phyloP scores from a whole-genome alignment of 1,140 invertebrate species.

The Penaeus vannamei region DNA sequence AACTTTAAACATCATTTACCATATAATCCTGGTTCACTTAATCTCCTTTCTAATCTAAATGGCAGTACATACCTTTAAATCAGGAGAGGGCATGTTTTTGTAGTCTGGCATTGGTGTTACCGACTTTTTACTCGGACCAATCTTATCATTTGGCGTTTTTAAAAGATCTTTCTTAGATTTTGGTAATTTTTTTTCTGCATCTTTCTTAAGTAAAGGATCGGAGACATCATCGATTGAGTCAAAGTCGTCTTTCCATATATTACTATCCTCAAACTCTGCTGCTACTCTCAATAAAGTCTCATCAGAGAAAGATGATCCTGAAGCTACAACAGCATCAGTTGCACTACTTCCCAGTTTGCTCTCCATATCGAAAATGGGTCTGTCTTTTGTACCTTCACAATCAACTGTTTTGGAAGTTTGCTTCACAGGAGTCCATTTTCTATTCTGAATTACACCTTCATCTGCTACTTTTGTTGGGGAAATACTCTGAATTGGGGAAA shows the following conservation, averaged over 20 bases:
- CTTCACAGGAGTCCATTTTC: neutral
- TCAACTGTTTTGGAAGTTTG: neutral
- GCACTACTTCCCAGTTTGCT: too few relatives aligned
- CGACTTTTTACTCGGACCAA: neutral
- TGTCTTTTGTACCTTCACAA: too few relatives aligned
- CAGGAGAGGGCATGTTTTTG: slow-evolving; percentile 71
- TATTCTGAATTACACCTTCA: too few relatives aligned
- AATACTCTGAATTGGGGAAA: too few relatives aligned
- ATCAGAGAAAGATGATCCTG: slow-evolving; percentile 5
- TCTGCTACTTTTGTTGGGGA: too few relatives aligned
- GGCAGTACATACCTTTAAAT: slow-evolving; percentile 71
- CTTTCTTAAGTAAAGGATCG: too few relatives aligned
- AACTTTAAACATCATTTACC: neutral
- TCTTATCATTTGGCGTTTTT: slow-evolving; percentile 32
- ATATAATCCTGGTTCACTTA: neutral
- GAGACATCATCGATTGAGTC: neutral
- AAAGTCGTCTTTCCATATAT: slow-evolving; percentile 25
- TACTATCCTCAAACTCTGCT: slow-evolving; percentile 32
- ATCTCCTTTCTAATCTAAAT: slow-evolving; percentile 19
- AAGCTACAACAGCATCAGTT: too few relatives aligned
- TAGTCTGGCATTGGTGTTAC: slow-evolving; percentile 72
- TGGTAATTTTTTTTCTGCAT: neutral
- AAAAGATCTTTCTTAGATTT: neutral
- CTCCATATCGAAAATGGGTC: too few relatives aligned
- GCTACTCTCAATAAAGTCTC: slow-evolving; percentile 32